Percentiles rank a stretch among this genome's conserved stretches.
These are phyloP conservation scores for Caenorhabditis sp. DNA, from an alignment of 2,888 invertebrate species.

Conservation along the genomic window DNA sequence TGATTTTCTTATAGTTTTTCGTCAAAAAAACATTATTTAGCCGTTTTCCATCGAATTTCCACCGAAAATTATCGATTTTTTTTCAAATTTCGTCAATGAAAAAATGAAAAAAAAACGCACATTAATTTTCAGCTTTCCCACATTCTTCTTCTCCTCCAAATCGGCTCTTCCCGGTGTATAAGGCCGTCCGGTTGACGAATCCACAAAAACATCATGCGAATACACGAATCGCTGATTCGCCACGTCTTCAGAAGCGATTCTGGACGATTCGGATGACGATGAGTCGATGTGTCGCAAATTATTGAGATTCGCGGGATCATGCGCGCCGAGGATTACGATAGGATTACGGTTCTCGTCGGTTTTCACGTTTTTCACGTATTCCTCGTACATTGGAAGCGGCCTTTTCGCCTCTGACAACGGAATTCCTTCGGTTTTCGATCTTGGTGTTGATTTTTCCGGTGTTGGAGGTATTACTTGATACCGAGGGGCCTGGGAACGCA, in stretches of 20 bases:
- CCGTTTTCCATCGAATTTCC: background rate
- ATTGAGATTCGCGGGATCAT: too few relatives aligned
- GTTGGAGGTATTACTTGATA: constrained; percentile 45
- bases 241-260: constrained; percentile 15
- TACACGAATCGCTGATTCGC: constrained; percentile 45
- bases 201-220: constrained; percentile 54
- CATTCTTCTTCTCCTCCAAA: constrained; percentile 34
- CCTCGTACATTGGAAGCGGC: constrained; percentile 48
- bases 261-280: constrained; percentile 29
- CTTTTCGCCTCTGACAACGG: constrained; percentile 2
- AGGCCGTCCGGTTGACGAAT: constrained; percentile 45
- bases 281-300: constrained; percentile 44
- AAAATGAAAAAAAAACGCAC: constrained; percentile 40
- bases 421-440: constrained; percentile 3
- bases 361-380: constrained; percentile 26
- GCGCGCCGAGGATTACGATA: too few relatives aligned
- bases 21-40: too few relatives aligned
- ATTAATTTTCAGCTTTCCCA: constrained; percentile 53
- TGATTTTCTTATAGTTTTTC: too few relatives aligned
- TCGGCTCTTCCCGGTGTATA: constrained; percentile 46
- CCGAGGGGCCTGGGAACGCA: too few relatives aligned
- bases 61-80: background rate
- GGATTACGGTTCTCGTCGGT: constrained; percentile 33
- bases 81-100: constrained; percentile 1
- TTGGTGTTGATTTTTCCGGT: constrained; percentile 25